These are phyloP conservation scores for Hippolais icterina DNA, from an alignment of 2,113 vertebrate species.

Conservation along the genomic window DNA sequence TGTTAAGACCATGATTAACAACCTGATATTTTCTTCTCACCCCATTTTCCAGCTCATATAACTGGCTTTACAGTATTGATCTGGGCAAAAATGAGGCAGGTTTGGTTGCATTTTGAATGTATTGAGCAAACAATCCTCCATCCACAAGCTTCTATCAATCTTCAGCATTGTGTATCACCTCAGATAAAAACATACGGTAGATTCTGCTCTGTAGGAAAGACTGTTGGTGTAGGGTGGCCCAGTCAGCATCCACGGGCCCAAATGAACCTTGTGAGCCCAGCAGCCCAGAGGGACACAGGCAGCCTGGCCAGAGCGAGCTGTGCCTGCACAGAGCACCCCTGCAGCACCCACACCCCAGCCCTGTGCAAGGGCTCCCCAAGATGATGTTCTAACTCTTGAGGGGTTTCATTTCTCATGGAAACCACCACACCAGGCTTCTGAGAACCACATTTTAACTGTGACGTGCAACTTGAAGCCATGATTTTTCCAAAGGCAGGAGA, in stretches of 20 bases:
- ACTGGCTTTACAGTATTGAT: neutral
- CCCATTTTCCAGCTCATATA: neutral
- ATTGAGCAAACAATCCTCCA: neutral
- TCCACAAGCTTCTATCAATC: neutral
- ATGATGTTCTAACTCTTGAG: neutral
- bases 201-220: neutral
- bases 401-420: neutral
- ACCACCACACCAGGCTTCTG: neutral
- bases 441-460: neutral
- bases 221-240: neutral
- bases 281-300: neutral
- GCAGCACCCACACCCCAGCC: neutral
- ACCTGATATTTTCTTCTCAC: neutral
- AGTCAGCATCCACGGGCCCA: neutral
- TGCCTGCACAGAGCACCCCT: neutral
- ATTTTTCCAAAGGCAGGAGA: neutral
- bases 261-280: neutral
- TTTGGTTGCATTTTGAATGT: neutral
- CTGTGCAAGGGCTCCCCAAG: neutral
- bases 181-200: neutral
- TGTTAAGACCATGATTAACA: neutral
- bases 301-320: fast-evolving
- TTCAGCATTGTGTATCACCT: neutral
- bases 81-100: neutral
- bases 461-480: neutral